phyloP scores from a whole-genome alignment of 2,113 vertebrate genomes.

The Dolichallabes microphthalmus region DNA sequence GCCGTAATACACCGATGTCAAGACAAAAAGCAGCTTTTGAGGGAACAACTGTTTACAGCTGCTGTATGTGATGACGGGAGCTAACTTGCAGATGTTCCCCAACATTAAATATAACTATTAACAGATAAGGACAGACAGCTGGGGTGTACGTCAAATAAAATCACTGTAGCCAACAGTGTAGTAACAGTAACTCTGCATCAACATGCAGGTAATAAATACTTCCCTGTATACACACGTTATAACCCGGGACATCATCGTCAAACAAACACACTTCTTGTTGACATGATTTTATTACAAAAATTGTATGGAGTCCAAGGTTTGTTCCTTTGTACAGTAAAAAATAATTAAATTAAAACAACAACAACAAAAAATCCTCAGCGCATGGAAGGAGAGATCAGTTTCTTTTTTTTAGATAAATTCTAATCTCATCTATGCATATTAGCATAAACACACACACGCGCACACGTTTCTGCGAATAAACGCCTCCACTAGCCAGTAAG shows the following conservation, averaged over 20 bases:
- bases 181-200: background rate
- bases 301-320: slow-evolving; percentile 77
- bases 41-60: background rate
- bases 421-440: slow-evolving; percentile 40
- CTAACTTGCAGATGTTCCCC: background rate
- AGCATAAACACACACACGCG: slow-evolving; percentile 45
- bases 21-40: background rate
- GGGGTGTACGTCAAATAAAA: background rate
- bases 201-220: background rate
- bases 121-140: too few relatives aligned
- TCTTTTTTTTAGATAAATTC: slow-evolving; percentile 24
- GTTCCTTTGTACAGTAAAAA: slow-evolving; percentile 80
- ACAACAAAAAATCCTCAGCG: slow-evolving; percentile 60
- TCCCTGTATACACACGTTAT: background rate
- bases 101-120: background rate
- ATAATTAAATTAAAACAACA: slow-evolving; percentile 76
- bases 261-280: slow-evolving; percentile 57
- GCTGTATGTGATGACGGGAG: background rate
- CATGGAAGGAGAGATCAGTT: slow-evolving; percentile 58
- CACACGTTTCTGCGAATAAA: slow-evolving; percentile 45
- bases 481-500: slow-evolving; percentile 65
- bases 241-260: background rate
- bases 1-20: background rate
- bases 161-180: background rate
- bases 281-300: slow-evolving; percentile 77